Conservation (phyloP, 1,140 invertebrate genomes). For the Temnothorax longispinosus region DNA sequence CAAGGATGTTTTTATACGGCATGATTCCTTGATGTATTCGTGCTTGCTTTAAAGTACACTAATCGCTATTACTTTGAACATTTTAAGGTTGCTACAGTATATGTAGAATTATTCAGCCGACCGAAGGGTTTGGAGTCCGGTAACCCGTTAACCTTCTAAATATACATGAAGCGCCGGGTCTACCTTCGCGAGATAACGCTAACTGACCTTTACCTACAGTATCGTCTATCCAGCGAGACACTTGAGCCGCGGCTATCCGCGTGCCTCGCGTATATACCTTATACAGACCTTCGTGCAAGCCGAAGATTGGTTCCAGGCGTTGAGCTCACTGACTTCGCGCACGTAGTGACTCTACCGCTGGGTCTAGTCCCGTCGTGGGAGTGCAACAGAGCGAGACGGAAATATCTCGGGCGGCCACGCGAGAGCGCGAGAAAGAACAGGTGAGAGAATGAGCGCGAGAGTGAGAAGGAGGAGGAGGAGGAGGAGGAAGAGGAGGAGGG, state of each 20-base stretch:
- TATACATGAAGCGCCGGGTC: neutral
- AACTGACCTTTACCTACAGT: conserved; percentile 61
- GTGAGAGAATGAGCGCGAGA: conserved; percentile 48
- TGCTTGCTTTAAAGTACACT: neutral
- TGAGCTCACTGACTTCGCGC: conserved; percentile 75
- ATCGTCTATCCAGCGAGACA: conserved; percentile 53
- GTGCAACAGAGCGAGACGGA: conserved; percentile 57
- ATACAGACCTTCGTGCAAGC: conserved; percentile 44
- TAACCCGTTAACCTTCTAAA: conserved; percentile 51
- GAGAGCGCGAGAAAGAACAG: conserved; percentile 16
- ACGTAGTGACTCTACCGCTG: conserved; percentile 57
- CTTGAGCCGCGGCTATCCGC: conserved; percentile 30
- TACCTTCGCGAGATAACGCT: conserved; percentile 52
- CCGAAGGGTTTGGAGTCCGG: neutral
- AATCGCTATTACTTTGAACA: neutral
- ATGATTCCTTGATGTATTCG: too few species aligned
- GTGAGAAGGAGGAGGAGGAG: neutral
- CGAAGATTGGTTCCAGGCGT: conserved; percentile 73
- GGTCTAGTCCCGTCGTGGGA: conserved; percentile 63
- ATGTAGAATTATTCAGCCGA: neutral
- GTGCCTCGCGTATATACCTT: conserved; percentile 15
- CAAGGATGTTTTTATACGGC: neutral
- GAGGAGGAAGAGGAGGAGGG: neutral
- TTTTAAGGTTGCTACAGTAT: neutral
- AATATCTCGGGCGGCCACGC: conserved; percentile 40